These are phyloP conservation scores for Busseola fusca DNA, from an alignment of 2,888 invertebrate species.

Conservation along the genomic window DNA sequence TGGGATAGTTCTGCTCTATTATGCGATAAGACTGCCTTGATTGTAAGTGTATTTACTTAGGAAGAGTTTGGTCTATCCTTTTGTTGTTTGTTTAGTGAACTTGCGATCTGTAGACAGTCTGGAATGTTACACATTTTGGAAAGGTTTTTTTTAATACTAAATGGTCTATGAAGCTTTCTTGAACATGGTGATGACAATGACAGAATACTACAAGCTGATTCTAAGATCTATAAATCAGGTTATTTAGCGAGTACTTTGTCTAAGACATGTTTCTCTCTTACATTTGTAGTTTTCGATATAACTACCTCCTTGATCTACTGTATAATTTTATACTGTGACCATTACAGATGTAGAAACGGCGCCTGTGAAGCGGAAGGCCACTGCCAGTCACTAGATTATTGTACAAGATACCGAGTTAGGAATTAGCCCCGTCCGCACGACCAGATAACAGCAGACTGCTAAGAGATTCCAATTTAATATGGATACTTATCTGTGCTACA, in stretches of 20 bases:
- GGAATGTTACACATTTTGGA: not conserved
- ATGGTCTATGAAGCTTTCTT: not conserved
- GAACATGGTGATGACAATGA: not conserved
- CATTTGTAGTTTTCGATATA: not conserved
- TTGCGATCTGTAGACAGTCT: not conserved
- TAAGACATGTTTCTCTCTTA: not conserved
- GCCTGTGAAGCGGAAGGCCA: constrained; percentile 57
- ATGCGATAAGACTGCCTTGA: not conserved
- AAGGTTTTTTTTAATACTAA: not conserved
- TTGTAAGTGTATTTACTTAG: not conserved
- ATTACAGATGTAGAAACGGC: constrained; percentile 23
- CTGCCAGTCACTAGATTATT: constrained; percentile 64
- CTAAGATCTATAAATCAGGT: not conserved
- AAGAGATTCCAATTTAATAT: not conserved
- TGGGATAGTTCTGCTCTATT: not conserved
- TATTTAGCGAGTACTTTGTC: not conserved
- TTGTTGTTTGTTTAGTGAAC: not conserved
- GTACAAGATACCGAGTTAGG: constrained; percentile 57
- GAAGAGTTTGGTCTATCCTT: not conserved
- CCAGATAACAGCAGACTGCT: constrained; percentile 18
- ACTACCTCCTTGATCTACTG: constrained; percentile 23
- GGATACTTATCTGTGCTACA: not conserved
- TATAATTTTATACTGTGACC: constrained; percentile 31
- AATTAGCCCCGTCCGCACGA: constrained; percentile 51
- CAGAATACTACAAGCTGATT: not conserved